Conservation (phyloP, 2,797 vertebrate genomes). For the Buceros bicornis region DNA sequence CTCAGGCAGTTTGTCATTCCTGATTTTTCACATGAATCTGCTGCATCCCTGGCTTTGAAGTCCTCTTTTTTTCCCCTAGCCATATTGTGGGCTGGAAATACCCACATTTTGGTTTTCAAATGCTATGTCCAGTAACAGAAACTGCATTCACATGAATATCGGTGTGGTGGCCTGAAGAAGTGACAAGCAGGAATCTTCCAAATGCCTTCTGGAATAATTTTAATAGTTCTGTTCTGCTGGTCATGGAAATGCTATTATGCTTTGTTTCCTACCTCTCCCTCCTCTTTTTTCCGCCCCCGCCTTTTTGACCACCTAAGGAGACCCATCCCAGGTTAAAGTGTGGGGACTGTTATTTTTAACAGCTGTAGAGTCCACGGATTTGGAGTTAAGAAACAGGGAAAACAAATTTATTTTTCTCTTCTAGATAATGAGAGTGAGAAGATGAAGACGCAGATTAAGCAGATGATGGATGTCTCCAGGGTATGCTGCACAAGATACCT, state of each 20-base stretch:
- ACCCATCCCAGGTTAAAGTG: not conserved
- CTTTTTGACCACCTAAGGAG: not conserved
- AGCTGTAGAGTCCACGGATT: not conserved
- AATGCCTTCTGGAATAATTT: not conserved
- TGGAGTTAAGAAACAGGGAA: not conserved
- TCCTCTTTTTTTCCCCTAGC: not conserved
- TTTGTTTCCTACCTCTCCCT: not conserved
- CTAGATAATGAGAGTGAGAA: slow-evolving; percentile 86
- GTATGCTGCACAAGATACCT: slow-evolving; percentile 75
- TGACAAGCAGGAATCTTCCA: not conserved
- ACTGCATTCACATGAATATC: not conserved
- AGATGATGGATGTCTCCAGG: slow-evolving; percentile 97
- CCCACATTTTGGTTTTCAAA: not conserved
- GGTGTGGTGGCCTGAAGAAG: not conserved
- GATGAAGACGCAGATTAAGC: slow-evolving; percentile 89
- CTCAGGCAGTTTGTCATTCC: not conserved
- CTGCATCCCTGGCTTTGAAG: not conserved
- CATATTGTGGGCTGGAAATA: not conserved
- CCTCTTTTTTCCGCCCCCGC: not conserved
- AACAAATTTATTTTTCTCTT: slow-evolving; percentile 52
- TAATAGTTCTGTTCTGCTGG: not conserved
- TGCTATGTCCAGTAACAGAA: not conserved
- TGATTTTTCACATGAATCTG: not conserved
- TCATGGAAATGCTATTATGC: not conserved
- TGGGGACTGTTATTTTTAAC: not conserved